Percentiles rank a stretch among this genome's conserved stretches.
Evolutionary conservation across 1,140 invertebrate genomes (phyloP).

Genomic region (Pseudobourletiella spinata): DNA sequence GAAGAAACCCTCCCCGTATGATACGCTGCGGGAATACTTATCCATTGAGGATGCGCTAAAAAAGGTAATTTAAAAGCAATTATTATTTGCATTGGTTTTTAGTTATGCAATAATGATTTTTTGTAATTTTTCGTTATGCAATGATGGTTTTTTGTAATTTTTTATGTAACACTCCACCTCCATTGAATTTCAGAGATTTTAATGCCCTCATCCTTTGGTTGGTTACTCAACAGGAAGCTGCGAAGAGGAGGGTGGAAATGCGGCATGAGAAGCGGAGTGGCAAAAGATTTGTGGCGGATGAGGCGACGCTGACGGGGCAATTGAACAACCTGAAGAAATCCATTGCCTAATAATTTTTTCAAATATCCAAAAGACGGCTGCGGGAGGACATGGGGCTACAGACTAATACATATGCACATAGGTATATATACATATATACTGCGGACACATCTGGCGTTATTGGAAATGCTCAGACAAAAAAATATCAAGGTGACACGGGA

Average conservation of each 20-base stretch:
- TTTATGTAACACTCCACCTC: neutral
- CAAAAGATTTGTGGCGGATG: slow-evolving; percentile 12
- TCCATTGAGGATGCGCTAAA: slow-evolving; percentile 46
- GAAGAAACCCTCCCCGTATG: slow-evolving; percentile 45
- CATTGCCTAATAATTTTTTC: too few relatives aligned
- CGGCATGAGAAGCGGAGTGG: slow-evolving; percentile 15
- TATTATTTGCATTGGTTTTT: too few relatives aligned
- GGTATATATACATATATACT: too few relatives aligned
- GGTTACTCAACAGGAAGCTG: slow-evolving; percentile 15
- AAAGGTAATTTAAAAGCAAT: slow-evolving; percentile 43
- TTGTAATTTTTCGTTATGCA: too few relatives aligned
- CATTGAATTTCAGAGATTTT: neutral
- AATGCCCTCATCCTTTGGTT: neutral
- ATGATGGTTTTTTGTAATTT: neutral
- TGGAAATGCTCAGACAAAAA: too few relatives aligned
- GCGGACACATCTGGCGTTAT: too few relatives aligned
- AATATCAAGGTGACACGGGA: too few relatives aligned
- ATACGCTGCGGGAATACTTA: slow-evolving; percentile 48
- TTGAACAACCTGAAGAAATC: slow-evolving; percentile 16
- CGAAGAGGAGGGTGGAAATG: slow-evolving; percentile 5
- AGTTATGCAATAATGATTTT: too few relatives aligned
- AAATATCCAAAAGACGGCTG: too few relatives aligned
- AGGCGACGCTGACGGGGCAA: slow-evolving; percentile 8
- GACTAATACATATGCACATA: too few relatives aligned
- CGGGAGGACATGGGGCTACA: too few relatives aligned